Conservation (phyloP, 2,888 invertebrate species). For the Callimorpha dominula region DNA sequence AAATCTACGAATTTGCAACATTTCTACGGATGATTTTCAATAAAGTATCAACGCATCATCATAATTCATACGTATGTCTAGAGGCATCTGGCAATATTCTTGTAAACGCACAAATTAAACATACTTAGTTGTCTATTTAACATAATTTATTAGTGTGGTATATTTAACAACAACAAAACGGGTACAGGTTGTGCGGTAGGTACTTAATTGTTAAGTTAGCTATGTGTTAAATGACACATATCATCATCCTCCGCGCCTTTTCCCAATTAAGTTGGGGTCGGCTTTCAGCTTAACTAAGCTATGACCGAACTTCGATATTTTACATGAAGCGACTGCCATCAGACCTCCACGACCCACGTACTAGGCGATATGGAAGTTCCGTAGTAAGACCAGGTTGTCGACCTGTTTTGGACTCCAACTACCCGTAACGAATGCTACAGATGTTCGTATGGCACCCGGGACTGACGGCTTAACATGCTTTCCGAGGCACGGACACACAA, state of each 20-base stretch:
- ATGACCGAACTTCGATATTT: no score
- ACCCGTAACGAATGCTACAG: no score
- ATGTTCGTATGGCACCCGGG: no score
- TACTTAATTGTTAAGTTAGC: not conserved
- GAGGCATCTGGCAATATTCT: constrained; percentile 4
- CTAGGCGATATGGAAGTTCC: no score
- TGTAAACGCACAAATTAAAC: constrained; percentile 30
- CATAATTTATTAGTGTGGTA: constrained; percentile 48
- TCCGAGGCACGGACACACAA: not conserved
- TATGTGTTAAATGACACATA: not conserved
- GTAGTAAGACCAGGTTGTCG: no score
- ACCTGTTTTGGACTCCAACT: no score
- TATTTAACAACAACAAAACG: constrained; percentile 20
- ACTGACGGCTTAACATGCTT: no score
- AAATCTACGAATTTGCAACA: not conserved
- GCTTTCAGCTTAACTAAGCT: no score
- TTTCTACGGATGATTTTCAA: not conserved
- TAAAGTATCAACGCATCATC: not conserved
- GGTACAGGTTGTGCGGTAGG: not conserved
- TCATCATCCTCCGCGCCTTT: no score
- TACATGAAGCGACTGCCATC: no score
- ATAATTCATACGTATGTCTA: not conserved
- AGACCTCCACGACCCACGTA: no score
- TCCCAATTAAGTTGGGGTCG: no score
- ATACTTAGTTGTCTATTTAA: constrained; percentile 35